Conservation (phyloP, 1,140 invertebrate species). For the Camponotus pennsylvanicus region DNA sequence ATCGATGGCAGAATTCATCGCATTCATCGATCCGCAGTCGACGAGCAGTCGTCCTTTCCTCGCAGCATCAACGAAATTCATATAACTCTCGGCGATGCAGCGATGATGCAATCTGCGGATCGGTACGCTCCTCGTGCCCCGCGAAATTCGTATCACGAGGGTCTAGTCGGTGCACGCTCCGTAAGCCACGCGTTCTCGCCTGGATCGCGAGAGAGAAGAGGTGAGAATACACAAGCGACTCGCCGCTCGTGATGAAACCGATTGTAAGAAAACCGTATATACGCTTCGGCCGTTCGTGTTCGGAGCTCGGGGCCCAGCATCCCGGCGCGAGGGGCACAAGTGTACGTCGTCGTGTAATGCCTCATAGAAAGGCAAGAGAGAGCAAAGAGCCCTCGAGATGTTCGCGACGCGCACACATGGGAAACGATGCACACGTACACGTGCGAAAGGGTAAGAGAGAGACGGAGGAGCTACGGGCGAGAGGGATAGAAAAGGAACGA, state of each 20-base stretch:
- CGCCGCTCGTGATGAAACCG: slow-evolving; percentile 76
- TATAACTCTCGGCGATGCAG: not conserved
- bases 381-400: slow-evolving; percentile 53
- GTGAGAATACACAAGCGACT: slow-evolving; percentile 72
- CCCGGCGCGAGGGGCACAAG: slow-evolving; percentile 70
- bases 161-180: not conserved
- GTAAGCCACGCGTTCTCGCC: slow-evolving; percentile 31
- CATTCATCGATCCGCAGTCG: not conserved
- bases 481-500: slow-evolving; percentile 14
- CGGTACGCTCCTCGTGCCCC: not conserved
- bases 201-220: slow-evolving; percentile 38
- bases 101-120: not conserved
- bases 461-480: not conserved
- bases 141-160: slow-evolving; percentile 43
- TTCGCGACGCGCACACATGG: slow-evolving; percentile 40
- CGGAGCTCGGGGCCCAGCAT: slow-evolving; percentile 64
- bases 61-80: slow-evolving; percentile 1
- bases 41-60: not conserved
- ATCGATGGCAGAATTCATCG: not conserved
- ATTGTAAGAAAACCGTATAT: slow-evolving; percentile 74
- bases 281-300: slow-evolving; percentile 48
- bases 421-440: slow-evolving; percentile 17
- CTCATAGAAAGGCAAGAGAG: slow-evolving; percentile 77
- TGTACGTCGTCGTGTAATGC: slow-evolving; percentile 79
- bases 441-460: slow-evolving; percentile 21